Evolutionary conservation across 2,888 invertebrate genomes (phyloP).

Genomic region (Zeuzera pyrina): DNA sequence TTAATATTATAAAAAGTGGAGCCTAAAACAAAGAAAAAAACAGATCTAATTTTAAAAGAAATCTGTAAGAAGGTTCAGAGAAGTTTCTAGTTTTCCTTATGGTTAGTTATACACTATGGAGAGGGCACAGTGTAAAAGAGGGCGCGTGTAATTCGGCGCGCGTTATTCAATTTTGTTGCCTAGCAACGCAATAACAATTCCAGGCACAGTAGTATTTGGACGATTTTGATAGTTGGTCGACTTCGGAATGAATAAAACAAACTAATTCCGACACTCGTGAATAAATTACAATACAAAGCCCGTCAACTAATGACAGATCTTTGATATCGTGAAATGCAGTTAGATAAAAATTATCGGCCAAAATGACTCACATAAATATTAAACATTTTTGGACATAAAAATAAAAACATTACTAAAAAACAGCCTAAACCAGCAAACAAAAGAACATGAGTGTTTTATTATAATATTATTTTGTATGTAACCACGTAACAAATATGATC

Average conservation of each 20-base stretch:
- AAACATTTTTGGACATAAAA: not conserved
- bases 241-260: constrained; percentile 5
- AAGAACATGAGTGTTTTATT: too few relatives aligned
- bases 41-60: too few relatives aligned
- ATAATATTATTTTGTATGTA: too few relatives aligned
- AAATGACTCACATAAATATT: not conserved
- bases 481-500: too few relatives aligned
- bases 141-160: too few relatives aligned
- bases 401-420: too few relatives aligned
- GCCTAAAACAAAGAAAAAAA: too few relatives aligned
- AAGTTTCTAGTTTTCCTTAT: too few relatives aligned
- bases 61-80: too few relatives aligned
- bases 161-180: constrained; percentile 61
- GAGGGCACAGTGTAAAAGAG: too few relatives aligned
- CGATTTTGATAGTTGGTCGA: constrained; percentile 25
- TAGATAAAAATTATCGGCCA: not conserved
- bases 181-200: constrained; percentile 49
- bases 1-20: too few relatives aligned
- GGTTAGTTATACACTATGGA: too few relatives aligned
- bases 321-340: not conserved
- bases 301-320: not conserved
- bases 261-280: not conserved
- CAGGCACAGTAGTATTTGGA: constrained; percentile 37
- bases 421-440: not conserved
- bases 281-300: not conserved